Percentiles rank a stretch among this genome's conserved stretches.
These are phyloP conservation scores for Arrhamphus sclerolepis DNA, from an alignment of 2,797 vertebrate species.

Conservation along the genomic window DNA sequence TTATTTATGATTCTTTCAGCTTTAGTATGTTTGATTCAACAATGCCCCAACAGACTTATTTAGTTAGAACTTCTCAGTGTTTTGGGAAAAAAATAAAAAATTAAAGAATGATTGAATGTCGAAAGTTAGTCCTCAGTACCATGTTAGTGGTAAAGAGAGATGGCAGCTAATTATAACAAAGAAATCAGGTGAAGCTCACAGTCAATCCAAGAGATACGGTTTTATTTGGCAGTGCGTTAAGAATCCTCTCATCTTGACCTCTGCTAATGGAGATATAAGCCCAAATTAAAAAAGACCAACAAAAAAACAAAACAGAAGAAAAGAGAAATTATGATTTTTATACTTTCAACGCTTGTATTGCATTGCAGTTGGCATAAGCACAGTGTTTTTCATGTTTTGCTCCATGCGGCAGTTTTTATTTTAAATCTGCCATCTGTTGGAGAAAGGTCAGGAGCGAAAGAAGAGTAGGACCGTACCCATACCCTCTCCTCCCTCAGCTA, in stretches of 20 bases:
- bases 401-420: too few relatives aligned
- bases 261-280: neutral
- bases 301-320: too few relatives aligned
- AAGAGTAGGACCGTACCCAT: too few relatives aligned
- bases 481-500: too few relatives aligned
- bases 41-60: constrained; percentile 8
- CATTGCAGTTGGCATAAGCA: too few relatives aligned
- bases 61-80: constrained; percentile 14
- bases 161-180: constrained; percentile 30
- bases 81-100: neutral
- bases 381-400: too few relatives aligned
- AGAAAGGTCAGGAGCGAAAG: too few relatives aligned
- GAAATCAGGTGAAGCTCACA: constrained; percentile 4
- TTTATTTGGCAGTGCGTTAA: constrained; percentile 25
- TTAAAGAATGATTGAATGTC: constrained; percentile 15
- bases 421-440: too few relatives aligned
- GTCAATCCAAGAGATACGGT: constrained; percentile 27
- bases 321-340: too few relatives aligned
- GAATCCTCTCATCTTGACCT: constrained; percentile 6
- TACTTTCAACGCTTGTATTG: too few relatives aligned
- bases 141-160: constrained; percentile 14
- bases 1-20: constrained; percentile 27
- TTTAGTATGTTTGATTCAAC: constrained; percentile 34
- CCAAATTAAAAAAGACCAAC: neutral
- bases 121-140: constrained; percentile 28